Evolutionary conservation across 2,888 invertebrate species (phyloP).

Genomic region (Drosophila atripex): DNA sequence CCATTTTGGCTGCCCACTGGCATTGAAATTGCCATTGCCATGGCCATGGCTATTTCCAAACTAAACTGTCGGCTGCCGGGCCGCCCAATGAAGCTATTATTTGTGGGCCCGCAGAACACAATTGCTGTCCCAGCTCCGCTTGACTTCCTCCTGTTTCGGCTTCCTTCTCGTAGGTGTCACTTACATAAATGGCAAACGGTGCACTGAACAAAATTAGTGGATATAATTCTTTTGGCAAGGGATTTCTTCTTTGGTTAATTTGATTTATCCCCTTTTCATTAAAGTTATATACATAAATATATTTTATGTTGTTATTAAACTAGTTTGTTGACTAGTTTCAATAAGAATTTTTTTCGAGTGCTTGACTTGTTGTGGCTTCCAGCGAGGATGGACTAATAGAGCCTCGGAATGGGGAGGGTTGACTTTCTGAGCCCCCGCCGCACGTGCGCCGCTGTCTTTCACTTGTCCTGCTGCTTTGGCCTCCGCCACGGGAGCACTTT

Average conservation of each 20-base stretch:
- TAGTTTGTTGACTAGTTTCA: background rate
- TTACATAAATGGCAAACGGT: constrained; percentile 57
- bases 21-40: constrained; percentile 32
- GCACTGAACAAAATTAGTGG: constrained; percentile 1
- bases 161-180: constrained; percentile 69
- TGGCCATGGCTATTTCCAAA: constrained; percentile 23
- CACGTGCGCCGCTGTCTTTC: constrained; percentile 68
- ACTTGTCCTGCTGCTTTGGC: constrained; percentile 58
- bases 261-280: too few relatives aligned
- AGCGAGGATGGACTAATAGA: constrained; percentile 28
- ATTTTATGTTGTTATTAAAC: background rate
- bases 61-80: constrained; percentile 23
- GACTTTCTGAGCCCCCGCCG: constrained; percentile 48
- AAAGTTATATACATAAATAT: too few relatives aligned
- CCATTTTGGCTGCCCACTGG: constrained; percentile 54
- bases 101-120: constrained; percentile 61
- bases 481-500: constrained; percentile 80
- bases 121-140: constrained; percentile 50
- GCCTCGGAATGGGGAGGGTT: constrained; percentile 1
- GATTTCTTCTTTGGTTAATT: background rate
- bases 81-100: constrained; percentile 77
- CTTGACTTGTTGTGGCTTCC: constrained; percentile 12
- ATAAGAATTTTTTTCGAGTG: constrained; percentile 6
- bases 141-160: constrained; percentile 32
- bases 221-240: background rate